A percentile compares a stretch with the other conserved stretches of the same genome.
Evolutionary conservation across 2,888 invertebrate species (phyloP).

Genomic region (Bombylius discolor): DNA sequence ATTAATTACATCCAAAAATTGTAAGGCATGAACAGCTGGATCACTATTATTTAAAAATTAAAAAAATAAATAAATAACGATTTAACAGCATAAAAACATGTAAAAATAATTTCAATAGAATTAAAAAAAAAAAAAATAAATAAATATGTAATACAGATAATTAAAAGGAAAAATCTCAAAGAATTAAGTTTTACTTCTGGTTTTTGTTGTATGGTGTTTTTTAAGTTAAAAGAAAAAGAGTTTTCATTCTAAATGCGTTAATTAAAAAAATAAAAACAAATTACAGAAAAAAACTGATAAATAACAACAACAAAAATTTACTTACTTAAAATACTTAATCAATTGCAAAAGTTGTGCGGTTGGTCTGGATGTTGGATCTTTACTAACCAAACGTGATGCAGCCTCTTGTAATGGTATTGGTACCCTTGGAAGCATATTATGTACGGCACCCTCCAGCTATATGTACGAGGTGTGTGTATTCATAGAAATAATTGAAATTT

Average conservation of each 20-base stretch:
- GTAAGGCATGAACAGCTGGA: conserved; percentile 79
- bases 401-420: conserved; percentile 82
- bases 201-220: too few relatives aligned
- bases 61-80: conserved; percentile 9
- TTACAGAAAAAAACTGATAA: too few relatives aligned
- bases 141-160: background rate
- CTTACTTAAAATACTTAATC: conserved; percentile 82
- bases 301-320: too few relatives aligned
- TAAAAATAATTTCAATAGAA: too few relatives aligned
- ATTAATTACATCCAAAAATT: conserved; percentile 83
- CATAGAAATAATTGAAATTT: conserved; percentile 9
- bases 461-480: conserved; percentile 7
- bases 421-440: conserved; percentile 61
- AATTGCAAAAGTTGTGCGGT: conserved; percentile 82
- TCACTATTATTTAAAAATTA: conserved; percentile 45
- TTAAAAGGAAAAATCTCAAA: too few relatives aligned
- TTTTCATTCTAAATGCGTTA: too few relatives aligned
- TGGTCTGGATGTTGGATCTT: conserved; percentile 76
- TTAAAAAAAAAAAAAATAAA: background rate
- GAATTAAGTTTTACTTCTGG: too few relatives aligned
- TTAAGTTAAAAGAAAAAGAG: too few relatives aligned
- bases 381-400: conserved; percentile 64
- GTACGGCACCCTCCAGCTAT: conserved; percentile 74
- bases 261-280: too few relatives aligned
- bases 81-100: background rate